Evolutionary conservation across 2,888 invertebrate genomes (phyloP).

Genomic region (Sarcophaga variegata): DNA sequence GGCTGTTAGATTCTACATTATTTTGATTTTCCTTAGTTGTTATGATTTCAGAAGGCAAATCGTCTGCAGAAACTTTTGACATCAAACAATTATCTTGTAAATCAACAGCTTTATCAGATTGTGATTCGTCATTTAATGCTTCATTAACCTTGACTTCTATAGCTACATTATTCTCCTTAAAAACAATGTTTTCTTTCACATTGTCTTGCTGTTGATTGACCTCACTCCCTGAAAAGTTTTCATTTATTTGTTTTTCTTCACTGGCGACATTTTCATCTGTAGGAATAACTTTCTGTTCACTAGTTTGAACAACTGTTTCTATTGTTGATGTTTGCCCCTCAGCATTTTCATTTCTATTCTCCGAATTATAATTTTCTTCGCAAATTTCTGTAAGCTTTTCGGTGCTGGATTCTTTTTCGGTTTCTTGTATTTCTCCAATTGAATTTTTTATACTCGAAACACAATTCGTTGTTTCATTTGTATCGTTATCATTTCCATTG

Average conservation of each 20-base stretch:
- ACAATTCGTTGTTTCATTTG: background rate
- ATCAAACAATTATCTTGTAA: background rate
- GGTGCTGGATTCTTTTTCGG: background rate
- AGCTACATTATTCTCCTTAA: background rate
- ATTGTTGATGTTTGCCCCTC: background rate
- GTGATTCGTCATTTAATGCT: background rate
- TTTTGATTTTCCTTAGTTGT: background rate
- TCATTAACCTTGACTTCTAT: background rate
- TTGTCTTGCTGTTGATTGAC: too few species aligned
- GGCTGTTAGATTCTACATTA: background rate
- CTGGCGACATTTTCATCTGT: background rate
- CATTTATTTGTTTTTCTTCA: too few species aligned
- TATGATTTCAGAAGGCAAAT: background rate
- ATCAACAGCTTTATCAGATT: background rate
- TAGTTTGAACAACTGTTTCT: background rate
- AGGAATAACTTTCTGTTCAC: background rate
- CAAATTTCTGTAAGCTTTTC: background rate
- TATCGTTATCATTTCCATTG: background rate
- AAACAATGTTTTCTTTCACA: background rate
- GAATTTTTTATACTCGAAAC: background rate
- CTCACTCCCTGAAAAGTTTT: too few species aligned
- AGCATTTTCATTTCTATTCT: background rate
- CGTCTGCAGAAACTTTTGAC: background rate
- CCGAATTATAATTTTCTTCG: background rate
- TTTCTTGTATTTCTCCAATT: background rate